phyloP scores from a whole-genome alignment of 2,888 invertebrate species.

The Gasteruption jaculator region DNA sequence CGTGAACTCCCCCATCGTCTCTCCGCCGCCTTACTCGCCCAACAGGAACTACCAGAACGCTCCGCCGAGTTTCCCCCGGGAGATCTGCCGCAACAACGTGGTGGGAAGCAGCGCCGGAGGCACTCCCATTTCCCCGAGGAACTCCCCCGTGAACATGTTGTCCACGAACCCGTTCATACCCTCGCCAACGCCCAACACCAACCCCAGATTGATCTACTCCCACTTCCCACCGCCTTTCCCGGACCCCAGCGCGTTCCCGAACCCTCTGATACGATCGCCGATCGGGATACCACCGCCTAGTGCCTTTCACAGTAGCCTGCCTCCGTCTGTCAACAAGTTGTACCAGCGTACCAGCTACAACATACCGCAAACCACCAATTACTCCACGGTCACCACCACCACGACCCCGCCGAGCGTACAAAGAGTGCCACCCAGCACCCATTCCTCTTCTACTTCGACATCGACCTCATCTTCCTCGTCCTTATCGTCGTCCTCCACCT shows the following conservation, averaged over 20 bases:
- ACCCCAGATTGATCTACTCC: constrained; percentile 44
- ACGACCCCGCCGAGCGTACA: constrained; percentile 39
- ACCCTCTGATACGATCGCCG: constrained; percentile 43
- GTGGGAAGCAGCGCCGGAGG: constrained; percentile 28
- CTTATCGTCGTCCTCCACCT: constrained; percentile 12
- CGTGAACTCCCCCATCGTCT: constrained; percentile 40
- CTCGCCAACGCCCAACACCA: constrained; percentile 47
- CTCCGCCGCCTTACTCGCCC: constrained; percentile 44
- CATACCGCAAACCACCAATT: constrained; percentile 38
- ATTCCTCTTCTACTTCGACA: constrained; percentile 34
- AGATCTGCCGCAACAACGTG: constrained; percentile 37
- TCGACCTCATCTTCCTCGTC: constrained; percentile 31
- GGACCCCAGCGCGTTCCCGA: constrained; percentile 39
- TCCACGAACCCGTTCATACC: constrained; percentile 50
- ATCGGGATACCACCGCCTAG: constrained; percentile 44
- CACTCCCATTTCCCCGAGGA: constrained; percentile 44
- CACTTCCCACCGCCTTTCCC: constrained; percentile 40
- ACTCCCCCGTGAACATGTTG: constrained; percentile 47
- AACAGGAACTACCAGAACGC: constrained; percentile 41
- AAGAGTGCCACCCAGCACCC: constrained; percentile 43
- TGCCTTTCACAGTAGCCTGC: constrained; percentile 49
- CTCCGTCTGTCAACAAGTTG: constrained; percentile 45
- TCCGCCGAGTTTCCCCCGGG: constrained; percentile 39
- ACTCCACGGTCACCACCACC: constrained; percentile 19
- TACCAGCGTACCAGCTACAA: constrained; percentile 45